phyloP scores from a whole-genome alignment of 2,888 invertebrate species.

The Mythimna lalbum region DNA sequence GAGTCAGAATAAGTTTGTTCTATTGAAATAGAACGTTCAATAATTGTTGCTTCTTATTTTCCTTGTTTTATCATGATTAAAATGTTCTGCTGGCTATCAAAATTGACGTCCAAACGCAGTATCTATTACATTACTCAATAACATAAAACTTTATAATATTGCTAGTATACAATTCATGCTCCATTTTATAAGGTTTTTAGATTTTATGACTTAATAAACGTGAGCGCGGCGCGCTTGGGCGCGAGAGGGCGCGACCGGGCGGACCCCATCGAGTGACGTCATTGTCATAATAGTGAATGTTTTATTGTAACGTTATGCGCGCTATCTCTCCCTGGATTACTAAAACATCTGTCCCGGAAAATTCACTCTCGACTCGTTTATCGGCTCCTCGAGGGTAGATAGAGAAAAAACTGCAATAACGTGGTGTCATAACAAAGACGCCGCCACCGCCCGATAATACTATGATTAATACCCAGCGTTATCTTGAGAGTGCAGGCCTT shows the following conservation, averaged over 20 bases:
- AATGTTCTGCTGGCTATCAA: slow-evolving; percentile 3
- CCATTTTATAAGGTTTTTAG: slow-evolving; percentile 52
- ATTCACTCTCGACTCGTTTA: slow-evolving; percentile 87
- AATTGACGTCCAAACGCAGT: slow-evolving; percentile 14
- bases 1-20: not conserved
- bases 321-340: slow-evolving; percentile 79
- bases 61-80: not conserved
- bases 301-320: slow-evolving; percentile 78
- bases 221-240: slow-evolving; percentile 44
- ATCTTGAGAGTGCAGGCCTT: slow-evolving; percentile 89
- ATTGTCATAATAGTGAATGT: slow-evolving; percentile 82
- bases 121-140: slow-evolving; percentile 19
- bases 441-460: slow-evolving; percentile 88
- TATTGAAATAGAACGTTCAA: not conserved
- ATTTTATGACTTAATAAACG: slow-evolving; percentile 61
- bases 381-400: slow-evolving; percentile 86
- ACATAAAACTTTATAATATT: slow-evolving; percentile 44
- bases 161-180: slow-evolving; percentile 46
- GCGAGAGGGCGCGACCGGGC: slow-evolving; percentile 52
- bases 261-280: slow-evolving; percentile 66
- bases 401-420: slow-evolving; percentile 90
- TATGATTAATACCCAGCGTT: slow-evolving; percentile 90
- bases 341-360: slow-evolving; percentile 90
- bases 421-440: slow-evolving; percentile 90
- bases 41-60: not conserved